Base-by-base conservation (phyloP, 1,140 invertebrate species). In the Apis mellifera region DNA sequence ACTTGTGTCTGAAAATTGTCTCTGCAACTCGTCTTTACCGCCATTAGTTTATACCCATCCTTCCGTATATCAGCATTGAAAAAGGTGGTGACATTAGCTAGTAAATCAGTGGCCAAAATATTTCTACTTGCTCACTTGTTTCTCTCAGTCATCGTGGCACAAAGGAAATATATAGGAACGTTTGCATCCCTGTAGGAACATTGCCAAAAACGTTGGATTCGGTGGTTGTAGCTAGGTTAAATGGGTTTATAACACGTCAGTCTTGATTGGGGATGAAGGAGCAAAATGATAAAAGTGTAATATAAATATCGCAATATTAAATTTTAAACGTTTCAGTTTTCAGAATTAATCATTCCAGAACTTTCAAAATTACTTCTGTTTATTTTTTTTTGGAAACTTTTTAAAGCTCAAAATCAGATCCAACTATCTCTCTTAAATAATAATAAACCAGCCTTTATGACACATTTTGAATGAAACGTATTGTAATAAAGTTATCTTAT, bases 131-230 rank as follows among this genome's bases (percentile, higher is more conserved):
- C 23, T 19, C 21, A 9, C 69, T 2, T 32, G 13, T 13, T 7
- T 1, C 21, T 50, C 13, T 9, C n/a, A 15, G 1, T 8, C 52
- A 26, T 72, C 70, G 70, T 13, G 52, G 23, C 52, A 72, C 70
- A 55, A 72, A 72, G 70, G 26, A 32, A 72, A 72, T 72, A 72
- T 57, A 50, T 72, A 72, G 70, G 32, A 42, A 42, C 32, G 52
- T 72, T 72, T 21, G 70, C 50, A 21, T 26, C 17, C 17, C 50
- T 42, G 32, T 42, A 42, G 70, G 23, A 72, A 72, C 52, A 23
- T 72, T 72, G 70, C 70, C 70, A 72, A 72, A 72, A 72, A 57
- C 52, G n/a, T n/a, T 57, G 52, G 54, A 32, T 26, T 72, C 70
- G 23, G 19, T 42, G 52, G 70, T 32, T 21, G 70, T 26, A 54